Base-by-base conservation (phyloP, 2,113 vertebrate species). In the Limanda limanda region DNA sequence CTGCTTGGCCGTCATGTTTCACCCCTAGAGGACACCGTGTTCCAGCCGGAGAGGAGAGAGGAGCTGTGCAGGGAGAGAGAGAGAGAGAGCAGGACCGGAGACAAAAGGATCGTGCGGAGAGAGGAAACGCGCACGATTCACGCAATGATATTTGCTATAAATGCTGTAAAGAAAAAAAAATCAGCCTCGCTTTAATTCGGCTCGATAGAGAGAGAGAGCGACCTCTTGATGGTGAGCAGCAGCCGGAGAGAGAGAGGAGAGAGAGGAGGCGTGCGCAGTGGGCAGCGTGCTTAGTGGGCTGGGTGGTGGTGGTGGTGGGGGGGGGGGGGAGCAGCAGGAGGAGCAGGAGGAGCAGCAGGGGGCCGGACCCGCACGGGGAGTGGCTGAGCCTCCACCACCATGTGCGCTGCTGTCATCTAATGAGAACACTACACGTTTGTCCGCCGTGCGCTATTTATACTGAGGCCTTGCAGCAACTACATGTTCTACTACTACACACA, bases 1-100 rank as follows among this genome's bases (percentile, higher is more conserved):
- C 66, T 94, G 93, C 75, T 92, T 94, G 80, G 94, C 93, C 59
- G 94, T 94, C 94, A 94, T 94, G n/a, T n/a, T 71, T 18, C 17
- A 17, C 27, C 6, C 20, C 23, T 9, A 79, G 47, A 87, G 89
- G 84, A 92, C 89, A 91, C 85, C 48, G 71, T 86, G 90, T 91
- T 82, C 89, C 12, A 20, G 61, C 2, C 51, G 17, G 63, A 52
- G 65, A n/a, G n/a, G n/a, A n/a, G 68, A 70, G 78, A 82, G 68
- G 70, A 72, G 78, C 21, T 25, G 72, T n/a, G 15, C 35, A 63
- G 20, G 47, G 47, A 20, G 47, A 17, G 15, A 20, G 60, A 63
- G 20, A 17, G 47, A 20, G 47, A 17, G 15, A 20, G 60, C 13
- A 54, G 51, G 20, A 20, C 1, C 51, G 2, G 20, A 54, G 7